Percentiles rank a stretch among this genome's conserved stretches.
Evolutionary conservation across 1,140 invertebrate genomes (phyloP).

Genomic region (Zelostemma sp.): DNA sequence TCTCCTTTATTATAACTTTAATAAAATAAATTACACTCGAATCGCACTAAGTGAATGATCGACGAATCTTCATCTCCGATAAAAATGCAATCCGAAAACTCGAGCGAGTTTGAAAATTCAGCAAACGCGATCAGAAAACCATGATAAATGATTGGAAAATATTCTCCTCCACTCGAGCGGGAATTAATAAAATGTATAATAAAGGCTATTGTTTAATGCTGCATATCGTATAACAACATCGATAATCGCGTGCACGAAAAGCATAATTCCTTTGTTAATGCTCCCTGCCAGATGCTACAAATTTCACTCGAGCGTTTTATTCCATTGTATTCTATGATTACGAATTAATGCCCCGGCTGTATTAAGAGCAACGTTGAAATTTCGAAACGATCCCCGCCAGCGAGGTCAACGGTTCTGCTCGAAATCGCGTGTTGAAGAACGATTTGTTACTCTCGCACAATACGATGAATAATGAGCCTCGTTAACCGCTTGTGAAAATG

Average conservation of each 20-base stretch:
- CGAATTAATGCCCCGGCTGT: constrained; percentile 1
- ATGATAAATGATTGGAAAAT: neutral
- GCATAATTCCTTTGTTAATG: constrained; percentile 12
- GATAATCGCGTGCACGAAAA: constrained; percentile 17
- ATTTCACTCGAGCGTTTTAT: constrained; percentile 7
- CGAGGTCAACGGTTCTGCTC: constrained; percentile 2
- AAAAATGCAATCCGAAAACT: too few relatives aligned
- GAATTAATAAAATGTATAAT: constrained; percentile 11
- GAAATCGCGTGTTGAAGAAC: constrained; percentile 39
- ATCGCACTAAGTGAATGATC: neutral
- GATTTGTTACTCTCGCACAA: constrained; percentile 21
- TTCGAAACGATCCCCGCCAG: constrained; percentile 5
- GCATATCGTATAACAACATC: constrained; percentile 1
- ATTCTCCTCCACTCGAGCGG: neutral
- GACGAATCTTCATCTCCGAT: too few relatives aligned
- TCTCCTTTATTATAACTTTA: constrained; percentile 38
- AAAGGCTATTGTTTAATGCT: constrained; percentile 6
- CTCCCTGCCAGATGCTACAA: constrained; percentile 4
- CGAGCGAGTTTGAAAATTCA: neutral
- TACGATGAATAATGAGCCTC: constrained; percentile 41
- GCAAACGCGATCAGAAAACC: neutral
- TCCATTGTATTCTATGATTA: constrained; percentile 10
- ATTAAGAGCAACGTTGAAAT: constrained; percentile 6
- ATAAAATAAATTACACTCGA: constrained; percentile 6
- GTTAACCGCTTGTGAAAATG: constrained; percentile 33